These are phyloP conservation scores for Hippoglossus stenolepis DNA, from an alignment of 2,113 vertebrate genomes.

Conservation along the genomic window DNA sequence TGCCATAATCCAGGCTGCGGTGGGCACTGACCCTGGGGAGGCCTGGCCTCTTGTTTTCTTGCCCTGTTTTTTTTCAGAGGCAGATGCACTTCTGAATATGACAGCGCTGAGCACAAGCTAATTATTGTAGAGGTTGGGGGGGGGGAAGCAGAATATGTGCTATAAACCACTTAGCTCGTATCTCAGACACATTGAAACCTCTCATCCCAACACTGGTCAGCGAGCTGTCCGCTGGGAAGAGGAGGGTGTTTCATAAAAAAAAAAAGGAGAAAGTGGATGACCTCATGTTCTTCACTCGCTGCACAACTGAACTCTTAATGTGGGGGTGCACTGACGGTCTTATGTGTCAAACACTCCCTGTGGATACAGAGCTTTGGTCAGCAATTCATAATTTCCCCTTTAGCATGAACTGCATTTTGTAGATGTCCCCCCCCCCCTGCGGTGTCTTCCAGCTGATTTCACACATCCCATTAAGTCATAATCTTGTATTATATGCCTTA, in stretches of 20 bases:
- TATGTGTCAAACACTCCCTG: constrained; percentile 57
- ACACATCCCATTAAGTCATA: constrained; percentile 77
- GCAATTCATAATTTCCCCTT: constrained; percentile 26
- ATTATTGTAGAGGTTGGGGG: constrained; percentile 70
- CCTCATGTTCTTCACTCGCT: constrained; percentile 15
- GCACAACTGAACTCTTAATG: constrained; percentile 32
- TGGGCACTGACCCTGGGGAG: constrained; percentile 87
- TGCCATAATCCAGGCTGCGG: constrained; percentile 86
- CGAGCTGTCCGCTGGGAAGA: constrained; percentile 2
- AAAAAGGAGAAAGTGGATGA: constrained; percentile 1
- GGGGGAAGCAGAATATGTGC: constrained; percentile 15
- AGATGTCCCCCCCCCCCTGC: constrained; percentile 35
- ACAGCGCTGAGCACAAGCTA: constrained; percentile 86
- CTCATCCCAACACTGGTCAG: constrained; percentile 17
- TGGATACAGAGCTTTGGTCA: constrained; percentile 40
- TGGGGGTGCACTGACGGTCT: constrained; percentile 6
- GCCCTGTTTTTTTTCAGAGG: constrained; percentile 84
- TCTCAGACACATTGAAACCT: constrained; percentile 15
- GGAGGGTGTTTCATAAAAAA: background rate
- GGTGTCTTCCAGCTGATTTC: constrained; percentile 73
- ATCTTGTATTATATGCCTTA: constrained; percentile 77
- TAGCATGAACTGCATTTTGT: constrained; percentile 40
- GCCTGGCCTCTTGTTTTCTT: constrained; percentile 84
- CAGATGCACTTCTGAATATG: constrained; percentile 83
- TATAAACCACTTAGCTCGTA: constrained; percentile 48